Conservation (phyloP, 1,140 invertebrate species). For the Apis cerana region DNA sequence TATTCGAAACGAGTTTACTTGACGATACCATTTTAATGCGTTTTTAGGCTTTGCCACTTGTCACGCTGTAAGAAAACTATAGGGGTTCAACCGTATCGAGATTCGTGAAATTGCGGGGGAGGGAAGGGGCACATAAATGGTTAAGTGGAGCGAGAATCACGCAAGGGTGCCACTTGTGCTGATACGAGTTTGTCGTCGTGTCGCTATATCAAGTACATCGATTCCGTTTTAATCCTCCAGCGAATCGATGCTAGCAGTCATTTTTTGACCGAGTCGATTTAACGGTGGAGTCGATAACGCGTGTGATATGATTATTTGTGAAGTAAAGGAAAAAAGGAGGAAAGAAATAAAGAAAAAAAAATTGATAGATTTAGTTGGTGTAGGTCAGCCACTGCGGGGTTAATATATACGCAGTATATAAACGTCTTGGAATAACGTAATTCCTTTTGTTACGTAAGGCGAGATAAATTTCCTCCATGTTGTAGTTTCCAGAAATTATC, state of each 20-base stretch:
- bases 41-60: conserved; percentile 31
- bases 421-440: not conserved
- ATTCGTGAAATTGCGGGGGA: conserved; percentile 1
- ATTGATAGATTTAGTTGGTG: too few relatives aligned
- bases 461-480: not conserved
- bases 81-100: conserved; percentile 9
- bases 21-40: conserved; percentile 49
- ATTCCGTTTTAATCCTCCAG: not conserved
- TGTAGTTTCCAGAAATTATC: too few relatives aligned
- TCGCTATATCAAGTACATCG: not conserved
- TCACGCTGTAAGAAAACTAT: conserved; percentile 29
- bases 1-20: conserved; percentile 32
- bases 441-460: not conserved
- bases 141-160: not conserved
- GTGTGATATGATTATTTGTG: too few relatives aligned
- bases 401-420: not conserved
- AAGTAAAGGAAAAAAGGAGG: too few relatives aligned
- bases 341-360: too few relatives aligned
- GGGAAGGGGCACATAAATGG: not conserved
- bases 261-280: too few relatives aligned
- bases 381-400: too few relatives aligned
- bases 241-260: too few relatives aligned
- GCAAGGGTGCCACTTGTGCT: conserved; percentile 15
- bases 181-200: not conserved
- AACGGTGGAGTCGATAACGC: too few relatives aligned